A percentile compares a stretch with the other conserved stretches of the same genome.
phyloP scores from a whole-genome alignment of 2,888 invertebrate species.

The Parapristionchus giblindavisi region DNA sequence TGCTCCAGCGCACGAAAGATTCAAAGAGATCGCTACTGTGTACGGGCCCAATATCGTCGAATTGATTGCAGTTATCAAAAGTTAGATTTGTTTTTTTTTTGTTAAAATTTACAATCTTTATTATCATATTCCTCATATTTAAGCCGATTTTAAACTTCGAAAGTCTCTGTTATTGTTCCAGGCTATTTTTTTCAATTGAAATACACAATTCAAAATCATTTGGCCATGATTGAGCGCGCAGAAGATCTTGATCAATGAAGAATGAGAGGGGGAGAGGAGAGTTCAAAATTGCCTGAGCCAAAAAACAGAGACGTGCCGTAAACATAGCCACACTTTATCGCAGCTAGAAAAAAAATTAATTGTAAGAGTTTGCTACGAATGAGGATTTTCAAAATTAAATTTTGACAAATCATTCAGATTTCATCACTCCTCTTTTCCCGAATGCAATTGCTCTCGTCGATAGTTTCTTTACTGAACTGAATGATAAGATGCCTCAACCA shows the following conservation, averaged over 20 bases:
- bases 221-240: too few species aligned
- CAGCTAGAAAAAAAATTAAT: too few species aligned
- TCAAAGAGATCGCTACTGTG: constrained; percentile 56
- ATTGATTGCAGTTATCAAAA: constrained; percentile 52
- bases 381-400: constrained; percentile 15
- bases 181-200: too few species aligned
- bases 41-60: constrained; percentile 60
- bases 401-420: constrained; percentile 17
- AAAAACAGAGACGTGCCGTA: too few species aligned
- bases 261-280: too few species aligned
- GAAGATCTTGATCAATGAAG: too few species aligned
- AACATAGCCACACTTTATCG: too few species aligned
- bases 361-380: too few species aligned
- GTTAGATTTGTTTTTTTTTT: constrained; percentile 16
- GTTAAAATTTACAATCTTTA: constrained; percentile 1
- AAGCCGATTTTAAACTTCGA: too few species aligned
- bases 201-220: too few species aligned
- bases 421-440: constrained; percentile 56
- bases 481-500: constrained; percentile 55
- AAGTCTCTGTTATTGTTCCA: too few species aligned
- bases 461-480: constrained; percentile 54
- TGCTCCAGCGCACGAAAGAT: constrained; percentile 54
- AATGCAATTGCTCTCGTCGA: constrained; percentile 57
- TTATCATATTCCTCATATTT: background rate
- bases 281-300: too few species aligned